phyloP scores from a whole-genome alignment of 1,140 invertebrate species.

The Linepithema humile region DNA sequence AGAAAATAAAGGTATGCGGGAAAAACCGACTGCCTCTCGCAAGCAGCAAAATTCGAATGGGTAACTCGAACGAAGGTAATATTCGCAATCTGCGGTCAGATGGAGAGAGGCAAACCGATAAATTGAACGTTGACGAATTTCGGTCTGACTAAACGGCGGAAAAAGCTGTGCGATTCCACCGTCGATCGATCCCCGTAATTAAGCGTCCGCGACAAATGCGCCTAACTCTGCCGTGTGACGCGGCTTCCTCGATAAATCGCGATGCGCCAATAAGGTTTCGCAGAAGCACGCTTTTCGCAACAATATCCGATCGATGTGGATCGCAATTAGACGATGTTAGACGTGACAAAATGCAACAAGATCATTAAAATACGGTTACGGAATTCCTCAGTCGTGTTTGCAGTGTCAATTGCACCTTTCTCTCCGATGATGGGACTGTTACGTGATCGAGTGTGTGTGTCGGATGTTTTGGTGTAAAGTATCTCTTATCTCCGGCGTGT shows the following conservation, averaged over 20 bases:
- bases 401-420: too few species aligned
- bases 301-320: neutral
- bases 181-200: constrained; percentile 53
- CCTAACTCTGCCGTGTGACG: constrained; percentile 6
- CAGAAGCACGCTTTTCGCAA: neutral
- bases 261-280: neutral
- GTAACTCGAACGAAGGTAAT: neutral
- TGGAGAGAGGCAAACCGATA: neutral
- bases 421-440: too few species aligned
- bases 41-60: neutral
- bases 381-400: neutral
- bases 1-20: neutral
- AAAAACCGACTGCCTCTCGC: neutral
- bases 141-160: neutral
- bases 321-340: too few species aligned
- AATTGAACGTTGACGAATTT: neutral
- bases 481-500: too few species aligned
- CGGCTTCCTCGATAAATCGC: constrained; percentile 33
- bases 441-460: too few species aligned
- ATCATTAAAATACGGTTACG: neutral
- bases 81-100: neutral
- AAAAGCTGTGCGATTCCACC: neutral
- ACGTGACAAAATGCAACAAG: too few species aligned
- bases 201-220: constrained; percentile 9
- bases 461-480: too few species aligned